Base-by-base conservation (phyloP, 1,140 invertebrate species). In the Drusus annulatus region DNA sequence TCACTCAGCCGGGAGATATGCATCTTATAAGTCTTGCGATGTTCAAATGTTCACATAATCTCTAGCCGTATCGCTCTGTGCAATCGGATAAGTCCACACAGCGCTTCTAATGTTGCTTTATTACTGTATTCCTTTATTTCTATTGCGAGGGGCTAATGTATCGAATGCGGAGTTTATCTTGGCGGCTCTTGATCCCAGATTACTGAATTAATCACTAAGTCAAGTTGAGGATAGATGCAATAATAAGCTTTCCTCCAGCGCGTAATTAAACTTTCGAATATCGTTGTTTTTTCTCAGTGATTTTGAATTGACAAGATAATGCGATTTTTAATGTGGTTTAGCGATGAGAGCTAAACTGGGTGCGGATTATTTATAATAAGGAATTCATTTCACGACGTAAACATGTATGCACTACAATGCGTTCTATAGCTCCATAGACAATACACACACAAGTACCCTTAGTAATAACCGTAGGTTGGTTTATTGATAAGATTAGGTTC, bases 1-100 rank as follows among this genome's bases (percentile, higher is more conserved):
- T 76, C 75, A 76, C 31, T 76, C 75, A 76, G 75, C 60, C 2
- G 25, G 25, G n/a, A 76, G 75, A 76, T 76, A 76, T 63, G 58
- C 75, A 76, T 76, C 75, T 76, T 56, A 17, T 17, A 19, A 56
- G 54, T 56, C 54, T 56, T 21, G 54, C 58, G 36, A 45, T 45
- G 36, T 45, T 45, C 10, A 45, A 45, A 45, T 45, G 36, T 45
- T 60, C 19, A 60, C 19, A 23, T 60, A 60, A 76, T 58, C 52
- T 58, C 31, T 54, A 25, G 16, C 28, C 45, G 52, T 75, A 58
- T 75, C 52, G 31, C 36, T 45, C 36, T 15, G 73, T 50, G n/a
- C 51, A 54, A 36, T 71, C 45, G 68, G 45, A 71, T 65, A 31
- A 65, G 31, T 65, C 62, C 4, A 63, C 60, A 16, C 15, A 31